phyloP scores from a whole-genome alignment of 2,888 invertebrate genomes.

The Pecten maximus region DNA sequence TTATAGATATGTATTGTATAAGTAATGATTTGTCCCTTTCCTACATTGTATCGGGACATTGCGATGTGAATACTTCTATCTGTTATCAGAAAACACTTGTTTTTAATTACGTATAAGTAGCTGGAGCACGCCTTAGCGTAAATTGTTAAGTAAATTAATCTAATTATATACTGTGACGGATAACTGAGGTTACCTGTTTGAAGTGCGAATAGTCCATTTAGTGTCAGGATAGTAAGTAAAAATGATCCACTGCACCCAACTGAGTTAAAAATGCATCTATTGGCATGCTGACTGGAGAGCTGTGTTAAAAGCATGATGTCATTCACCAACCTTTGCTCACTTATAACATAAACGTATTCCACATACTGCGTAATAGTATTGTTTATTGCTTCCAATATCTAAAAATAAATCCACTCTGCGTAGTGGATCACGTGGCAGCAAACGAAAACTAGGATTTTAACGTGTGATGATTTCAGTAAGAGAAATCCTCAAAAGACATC shows the following conservation, averaged over 20 bases:
- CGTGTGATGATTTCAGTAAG: background rate
- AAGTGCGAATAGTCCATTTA: background rate
- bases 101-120: too few species aligned
- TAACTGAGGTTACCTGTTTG: background rate
- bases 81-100: too few species aligned
- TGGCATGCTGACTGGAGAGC: background rate
- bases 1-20: too few species aligned
- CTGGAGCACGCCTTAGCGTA: too few species aligned
- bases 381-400: background rate
- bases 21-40: too few species aligned
- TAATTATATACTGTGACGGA: too few species aligned
- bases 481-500: background rate
- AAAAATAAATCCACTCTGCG: background rate
- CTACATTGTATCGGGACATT: too few species aligned
- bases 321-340: background rate
- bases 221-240: background rate
- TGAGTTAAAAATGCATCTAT: background rate
- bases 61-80: too few species aligned
- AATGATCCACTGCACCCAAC: background rate
- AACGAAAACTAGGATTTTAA: background rate
- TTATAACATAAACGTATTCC: background rate
- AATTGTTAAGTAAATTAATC: too few species aligned
- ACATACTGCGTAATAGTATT: background rate
- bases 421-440: background rate
- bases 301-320: background rate